Base-by-base conservation (phyloP, 92 coral and sea anemone species). In the Actinostola sp. region DNA sequence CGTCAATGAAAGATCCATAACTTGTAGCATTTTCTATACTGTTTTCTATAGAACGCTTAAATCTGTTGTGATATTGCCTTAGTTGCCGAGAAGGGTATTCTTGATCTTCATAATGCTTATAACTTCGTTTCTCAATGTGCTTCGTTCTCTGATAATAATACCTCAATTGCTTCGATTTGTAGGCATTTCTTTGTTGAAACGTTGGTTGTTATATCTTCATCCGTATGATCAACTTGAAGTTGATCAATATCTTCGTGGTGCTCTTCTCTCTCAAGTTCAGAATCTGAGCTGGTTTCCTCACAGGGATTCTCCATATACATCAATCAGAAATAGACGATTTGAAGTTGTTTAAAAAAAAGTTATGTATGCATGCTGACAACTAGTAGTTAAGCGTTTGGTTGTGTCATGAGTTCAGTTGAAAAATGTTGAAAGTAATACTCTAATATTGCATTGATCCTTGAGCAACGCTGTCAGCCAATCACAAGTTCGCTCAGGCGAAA, bases 11-110 rank as follows among this genome's bases (percentile, higher is more conserved):
- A n/a, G n/a, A n/a, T n/a, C n/a, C n/a, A n/a, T n/a, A n/a, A n/a
- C n/a, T n/a, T n/a, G n/a, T n/a, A n/a, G n/a, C n/a, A n/a, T n/a
- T n/a, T n/a, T n/a, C n/a, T n/a, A n/a, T n/a, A n/a, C n/a, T n/a
- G n/a, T n/a, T n/a, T 28, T 39, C 36, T 17, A 29, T 63, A 27
- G 10, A 2, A 3, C 35, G 24, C 46, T 38, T 29, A 39, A 12
- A 8, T 6, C 8, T 35, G 12, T 52, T 70, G 44, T 77, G 83
- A 67, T 77, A 57, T 6, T 36, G 25, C 29, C 59, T 77, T 5
- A 77, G 76, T 74, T 77, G 83, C 61, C 50, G 56, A 6, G 65
- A 50, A 26, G 75, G 82, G 27, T 77, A 63, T 27, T 29, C 74
- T 77, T 77, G 82, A 1, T 66, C 75, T 23, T 52, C n/a, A 21